phyloP scores from a whole-genome alignment of 2,888 invertebrate species.

The Cephus runcator region DNA sequence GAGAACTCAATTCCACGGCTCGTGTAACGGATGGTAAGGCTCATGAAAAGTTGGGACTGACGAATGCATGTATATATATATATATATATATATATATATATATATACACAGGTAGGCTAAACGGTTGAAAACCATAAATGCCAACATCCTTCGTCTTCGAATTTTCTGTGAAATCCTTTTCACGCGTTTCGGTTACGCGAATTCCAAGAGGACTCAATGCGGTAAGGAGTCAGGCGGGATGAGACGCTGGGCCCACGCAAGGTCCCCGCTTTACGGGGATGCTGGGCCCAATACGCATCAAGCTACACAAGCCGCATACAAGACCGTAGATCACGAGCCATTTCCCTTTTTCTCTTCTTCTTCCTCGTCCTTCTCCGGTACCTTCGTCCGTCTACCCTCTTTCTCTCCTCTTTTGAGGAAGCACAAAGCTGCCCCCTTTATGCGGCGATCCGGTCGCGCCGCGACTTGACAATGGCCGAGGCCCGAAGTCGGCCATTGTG shows the following conservation, averaged over 20 bases:
- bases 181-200: conserved; percentile 52
- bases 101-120: conserved; percentile 22
- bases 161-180: conserved; percentile 61
- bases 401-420: conserved; percentile 30
- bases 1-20: background rate
- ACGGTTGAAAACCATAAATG: conserved; percentile 41
- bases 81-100: too few species aligned
- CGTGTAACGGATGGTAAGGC: background rate
- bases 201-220: conserved; percentile 10
- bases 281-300: background rate
- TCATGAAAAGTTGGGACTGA: background rate
- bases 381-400: conserved; percentile 14
- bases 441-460: conserved; percentile 24
- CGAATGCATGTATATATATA: background rate
- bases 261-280: background rate
- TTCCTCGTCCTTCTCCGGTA: conserved; percentile 16
- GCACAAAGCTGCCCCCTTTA: conserved; percentile 35
- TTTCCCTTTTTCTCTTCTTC: conserved; percentile 3
- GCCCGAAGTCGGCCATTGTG: conserved; percentile 44
- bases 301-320: background rate
- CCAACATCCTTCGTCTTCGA: conserved; percentile 46
- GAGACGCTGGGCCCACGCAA: background rate
- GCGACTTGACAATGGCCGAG: conserved; percentile 26
- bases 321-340: conserved; percentile 1
- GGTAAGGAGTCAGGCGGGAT: conserved; percentile 9